Base-by-base conservation (phyloP, 2,113 vertebrate genomes). In the Dasypus novemcinctus region DNA sequence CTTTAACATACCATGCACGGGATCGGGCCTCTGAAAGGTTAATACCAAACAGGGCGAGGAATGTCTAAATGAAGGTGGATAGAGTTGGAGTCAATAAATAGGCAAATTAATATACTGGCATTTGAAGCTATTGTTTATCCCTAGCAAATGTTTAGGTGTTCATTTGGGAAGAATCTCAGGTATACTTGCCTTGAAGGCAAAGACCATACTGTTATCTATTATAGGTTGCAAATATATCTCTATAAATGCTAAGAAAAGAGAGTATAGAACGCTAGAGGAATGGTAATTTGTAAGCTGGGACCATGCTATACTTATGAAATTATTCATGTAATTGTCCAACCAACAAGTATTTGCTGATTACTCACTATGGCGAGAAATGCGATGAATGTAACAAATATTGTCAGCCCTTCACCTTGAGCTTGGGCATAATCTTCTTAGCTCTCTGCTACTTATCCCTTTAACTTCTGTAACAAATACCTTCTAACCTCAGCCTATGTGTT, bases 91-190 rank as follows among this genome's bases (percentile, higher is more conserved):
- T 85, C 31, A 64, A 36, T 78, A 84, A 54, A 36, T 29, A 72
- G 63, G 25, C 64, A 87, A 66, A 59, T 88, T 80, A 84, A 85
- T 54, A 85, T 92, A 68, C 49, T 38, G 10, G 14, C 21, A n/a
- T n/a, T n/a, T 90, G 52, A 23, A 81, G 52, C 13, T 90, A 46
- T 46, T 88, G 25, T 85, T 52, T 79, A 33, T 36, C 23, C 23
- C 38, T 80, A 92, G 20, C 27, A 92, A 69, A 84, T 81, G 63
- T 86, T 96, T 85, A 76, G 49, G 21, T 68, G 21, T 49, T 91
- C n/a, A 54, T 85, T 89, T 90, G 61, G 52, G 49, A 76, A 90
- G 76, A 10, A 43, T 1, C 54, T 25, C 61, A 92, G 75, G n/a
- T 81, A 15, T 81, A 43, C 59, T 71, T 83, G 82, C 29, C 86